These are phyloP conservation scores for Hoplostethus mediterraneus DNA, from an alignment of 2,797 vertebrate genomes.

Conservation along the genomic window DNA sequence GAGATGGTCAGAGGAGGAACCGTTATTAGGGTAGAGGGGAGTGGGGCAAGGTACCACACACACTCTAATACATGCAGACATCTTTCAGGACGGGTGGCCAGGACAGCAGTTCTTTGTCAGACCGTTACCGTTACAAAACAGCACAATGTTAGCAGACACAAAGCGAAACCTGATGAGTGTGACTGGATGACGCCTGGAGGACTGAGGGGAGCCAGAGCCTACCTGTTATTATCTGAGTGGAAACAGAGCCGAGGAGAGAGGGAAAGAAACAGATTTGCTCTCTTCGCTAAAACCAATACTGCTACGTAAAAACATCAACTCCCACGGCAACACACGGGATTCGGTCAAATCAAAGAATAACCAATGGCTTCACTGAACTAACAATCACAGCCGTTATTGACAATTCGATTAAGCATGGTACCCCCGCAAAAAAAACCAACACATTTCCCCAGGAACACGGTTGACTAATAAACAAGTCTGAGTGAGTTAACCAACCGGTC, in stretches of 20 bases:
- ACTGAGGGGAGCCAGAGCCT: constrained; percentile 51
- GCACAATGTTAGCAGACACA: neutral
- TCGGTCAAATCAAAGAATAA: no score
- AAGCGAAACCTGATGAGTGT: neutral
- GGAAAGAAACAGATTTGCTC: neutral
- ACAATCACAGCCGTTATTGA: no score
- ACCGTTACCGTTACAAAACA: no score
- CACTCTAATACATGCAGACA: no score
- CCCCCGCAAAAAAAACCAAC: no score
- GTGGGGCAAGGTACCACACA: constrained; percentile 31
- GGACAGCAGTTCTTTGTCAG: no score
- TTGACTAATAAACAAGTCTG: constrained; percentile 24
- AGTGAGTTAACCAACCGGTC: neutral
- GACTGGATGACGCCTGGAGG: constrained; percentile 3
- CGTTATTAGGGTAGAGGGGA: constrained; percentile 35
- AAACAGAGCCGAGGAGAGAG: constrained; percentile 6
- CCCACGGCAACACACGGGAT: no score
- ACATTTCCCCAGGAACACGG: neutral
- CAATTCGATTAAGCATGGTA: no score
- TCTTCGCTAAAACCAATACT: no score
- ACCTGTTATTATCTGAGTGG: constrained; percentile 16
- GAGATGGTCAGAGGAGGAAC: neutral
- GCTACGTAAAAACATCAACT: no score
- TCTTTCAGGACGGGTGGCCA: no score
- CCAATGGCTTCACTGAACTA: no score